Evolutionary conservation across 2,888 invertebrate genomes (phyloP).

Genomic region (Nasonia oneida): DNA sequence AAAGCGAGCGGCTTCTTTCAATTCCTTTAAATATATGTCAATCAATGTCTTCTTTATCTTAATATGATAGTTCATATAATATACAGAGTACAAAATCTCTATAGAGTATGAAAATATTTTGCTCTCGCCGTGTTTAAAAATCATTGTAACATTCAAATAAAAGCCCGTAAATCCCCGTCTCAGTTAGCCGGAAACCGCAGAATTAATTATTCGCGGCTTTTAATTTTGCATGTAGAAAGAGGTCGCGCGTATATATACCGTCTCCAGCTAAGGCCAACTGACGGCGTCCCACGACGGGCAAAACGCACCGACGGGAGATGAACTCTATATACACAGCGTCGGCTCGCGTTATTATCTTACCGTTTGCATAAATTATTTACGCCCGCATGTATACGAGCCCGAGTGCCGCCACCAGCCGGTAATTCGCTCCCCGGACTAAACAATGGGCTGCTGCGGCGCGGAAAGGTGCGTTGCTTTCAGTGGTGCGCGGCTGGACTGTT

Average conservation of each 20-base stretch:
- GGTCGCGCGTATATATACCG: too few species aligned
- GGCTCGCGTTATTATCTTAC: constrained; percentile 53
- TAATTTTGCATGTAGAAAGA: constrained; percentile 47
- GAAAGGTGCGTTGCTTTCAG: constrained; percentile 24
- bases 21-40: too few species aligned
- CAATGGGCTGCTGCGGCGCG: background rate
- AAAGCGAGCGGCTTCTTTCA: too few species aligned
- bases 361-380: constrained; percentile 54
- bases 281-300: background rate
- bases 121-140: background rate
- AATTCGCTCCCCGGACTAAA: constrained; percentile 39
- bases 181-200: background rate
- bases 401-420: constrained; percentile 2
- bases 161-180: background rate
- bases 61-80: too few species aligned
- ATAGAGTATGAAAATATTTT: background rate
- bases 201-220: constrained; percentile 44
- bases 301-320: constrained; percentile 8
- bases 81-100: too few species aligned
- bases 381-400: background rate
- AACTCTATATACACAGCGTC: background rate
- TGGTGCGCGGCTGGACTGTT: background rate
- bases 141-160: background rate
- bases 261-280: constrained; percentile 20
- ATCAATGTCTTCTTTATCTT: too few species aligned